Evolutionary conservation across 2,113 vertebrate genomes (phyloP).

Genomic region (Festucalex cinctus): DNA sequence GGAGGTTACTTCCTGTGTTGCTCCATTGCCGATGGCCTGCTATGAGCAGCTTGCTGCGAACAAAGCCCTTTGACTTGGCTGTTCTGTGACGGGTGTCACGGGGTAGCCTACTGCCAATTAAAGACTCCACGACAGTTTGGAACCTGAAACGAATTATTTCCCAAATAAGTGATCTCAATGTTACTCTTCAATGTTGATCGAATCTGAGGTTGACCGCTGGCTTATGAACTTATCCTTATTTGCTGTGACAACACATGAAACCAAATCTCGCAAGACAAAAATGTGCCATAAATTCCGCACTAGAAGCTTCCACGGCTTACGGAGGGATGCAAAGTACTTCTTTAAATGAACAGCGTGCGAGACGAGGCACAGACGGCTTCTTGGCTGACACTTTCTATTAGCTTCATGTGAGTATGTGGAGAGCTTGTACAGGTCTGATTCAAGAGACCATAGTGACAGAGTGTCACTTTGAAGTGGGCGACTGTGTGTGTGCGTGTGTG

Average conservation of each 20-base stretch:
- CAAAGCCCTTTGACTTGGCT: neutral
- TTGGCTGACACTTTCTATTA: neutral
- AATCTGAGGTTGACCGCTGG: neutral
- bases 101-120: neutral
- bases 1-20: neutral
- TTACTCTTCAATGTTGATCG: neutral
- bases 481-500: conserved; percentile 12
- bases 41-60: neutral
- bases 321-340: neutral
- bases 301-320: neutral
- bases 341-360: neutral
- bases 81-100: neutral
- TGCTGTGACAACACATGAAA: neutral
- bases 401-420: neutral
- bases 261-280: neutral
- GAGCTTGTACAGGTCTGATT: neutral
- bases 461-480: conserved; percentile 3
- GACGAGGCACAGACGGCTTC: neutral
- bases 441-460: neutral
- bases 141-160: neutral
- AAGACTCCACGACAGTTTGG: neutral
- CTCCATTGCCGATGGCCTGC: neutral
- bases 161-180: neutral
- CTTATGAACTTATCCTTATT: no score
- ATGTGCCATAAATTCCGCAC: neutral